These are phyloP conservation scores for Lanius ludovicianus DNA, from an alignment of 2,113 vertebrate genomes.

Conservation along the genomic window DNA sequence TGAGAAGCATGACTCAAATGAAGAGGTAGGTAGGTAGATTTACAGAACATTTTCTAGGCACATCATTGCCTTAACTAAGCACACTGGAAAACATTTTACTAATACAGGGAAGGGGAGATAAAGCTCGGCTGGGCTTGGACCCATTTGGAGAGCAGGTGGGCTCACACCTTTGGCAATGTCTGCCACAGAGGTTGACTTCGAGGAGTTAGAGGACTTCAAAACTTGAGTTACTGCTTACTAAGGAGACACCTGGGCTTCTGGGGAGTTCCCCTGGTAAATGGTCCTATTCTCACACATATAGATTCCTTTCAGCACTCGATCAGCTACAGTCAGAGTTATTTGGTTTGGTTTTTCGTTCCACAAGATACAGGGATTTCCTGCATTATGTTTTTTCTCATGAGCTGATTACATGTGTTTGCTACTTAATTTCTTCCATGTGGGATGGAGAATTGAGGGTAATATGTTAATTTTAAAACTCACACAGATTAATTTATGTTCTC, in stretches of 20 bases:
- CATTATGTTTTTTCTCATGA: neutral
- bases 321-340: fast-evolving
- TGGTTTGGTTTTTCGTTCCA: neutral
- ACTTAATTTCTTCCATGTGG: neutral
- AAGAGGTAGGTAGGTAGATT: neutral
- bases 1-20: neutral
- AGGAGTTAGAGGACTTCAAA: neutral
- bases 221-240: neutral
- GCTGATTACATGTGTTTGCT: neutral
- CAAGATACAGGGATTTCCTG: neutral
- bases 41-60: neutral
- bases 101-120: neutral
- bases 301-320: neutral
- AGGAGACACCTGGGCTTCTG: neutral
- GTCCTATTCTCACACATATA: neutral
- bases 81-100: neutral
- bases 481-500: constrained; percentile 5
- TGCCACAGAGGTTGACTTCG: neutral
- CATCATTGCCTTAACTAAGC: neutral
- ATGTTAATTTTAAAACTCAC: constrained; percentile 35
- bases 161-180: neutral
- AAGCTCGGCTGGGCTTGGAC: neutral
- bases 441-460: neutral
- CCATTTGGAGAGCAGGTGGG: neutral
- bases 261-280: neutral